Evolutionary conservation across 1,140 invertebrate genomes (phyloP).

Genomic region (Nephotettix cincticeps): DNA sequence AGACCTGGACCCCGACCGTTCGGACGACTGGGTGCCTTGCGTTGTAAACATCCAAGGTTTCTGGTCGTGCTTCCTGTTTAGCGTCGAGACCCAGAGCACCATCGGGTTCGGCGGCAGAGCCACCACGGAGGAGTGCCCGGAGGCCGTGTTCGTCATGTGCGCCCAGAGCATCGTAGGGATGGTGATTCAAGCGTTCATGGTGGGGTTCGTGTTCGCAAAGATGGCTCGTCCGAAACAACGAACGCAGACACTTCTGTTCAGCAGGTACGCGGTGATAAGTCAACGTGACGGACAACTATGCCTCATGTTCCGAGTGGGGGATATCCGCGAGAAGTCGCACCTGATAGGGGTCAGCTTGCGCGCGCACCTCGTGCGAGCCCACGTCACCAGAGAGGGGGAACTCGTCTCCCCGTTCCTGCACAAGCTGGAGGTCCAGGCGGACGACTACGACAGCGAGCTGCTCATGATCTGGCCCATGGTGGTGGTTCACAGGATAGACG

Average conservation of each 20-base stretch:
- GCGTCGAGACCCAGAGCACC: constrained; percentile 90
- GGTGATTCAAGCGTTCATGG: constrained; percentile 75
- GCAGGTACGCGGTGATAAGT: constrained; percentile 87
- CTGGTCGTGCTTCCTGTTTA: constrained; percentile 87
- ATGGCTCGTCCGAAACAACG: constrained; percentile 97
- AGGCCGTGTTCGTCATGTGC: constrained; percentile 96
- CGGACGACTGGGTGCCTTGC: constrained; percentile 75
- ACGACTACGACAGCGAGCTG: constrained; percentile 77
- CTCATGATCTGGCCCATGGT: constrained; percentile 96
- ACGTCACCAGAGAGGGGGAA: constrained; percentile 88
- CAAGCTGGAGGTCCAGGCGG: constrained; percentile 75
- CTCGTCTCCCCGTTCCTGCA: constrained; percentile 80
- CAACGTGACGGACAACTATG: constrained; percentile 86
- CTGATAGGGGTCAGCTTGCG: constrained; percentile 91
- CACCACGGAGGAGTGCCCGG: constrained; percentile 93
- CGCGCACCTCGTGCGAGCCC: constrained; percentile 86
- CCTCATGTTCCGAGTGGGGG: constrained; percentile 96
- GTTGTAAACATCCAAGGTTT: constrained; percentile 79
- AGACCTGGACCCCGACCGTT: constrained; percentile 65
- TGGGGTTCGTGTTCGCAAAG: constrained; percentile 94
- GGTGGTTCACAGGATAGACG: constrained; percentile 79
- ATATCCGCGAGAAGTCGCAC: constrained; percentile 93
- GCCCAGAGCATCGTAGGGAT: constrained; percentile 95
- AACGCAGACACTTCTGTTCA: constrained; percentile 94
- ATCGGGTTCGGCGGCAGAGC: constrained; percentile 71